Evolutionary conservation across 2,797 vertebrate genomes (phyloP).

Genomic region (Darevskia nairensis): DNA sequence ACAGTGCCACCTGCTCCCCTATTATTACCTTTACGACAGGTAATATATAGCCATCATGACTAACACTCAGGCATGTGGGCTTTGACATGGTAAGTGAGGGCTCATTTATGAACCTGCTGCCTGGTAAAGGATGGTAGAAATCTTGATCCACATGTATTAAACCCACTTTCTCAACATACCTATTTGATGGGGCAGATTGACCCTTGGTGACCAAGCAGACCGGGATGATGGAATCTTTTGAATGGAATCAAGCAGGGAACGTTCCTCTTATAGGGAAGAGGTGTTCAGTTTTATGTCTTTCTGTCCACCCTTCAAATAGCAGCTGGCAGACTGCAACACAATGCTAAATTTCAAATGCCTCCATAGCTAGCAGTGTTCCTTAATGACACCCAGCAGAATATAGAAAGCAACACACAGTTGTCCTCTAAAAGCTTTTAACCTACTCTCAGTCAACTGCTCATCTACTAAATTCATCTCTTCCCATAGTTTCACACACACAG

Average conservation of each 20-base stretch:
- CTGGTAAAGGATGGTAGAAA: neutral
- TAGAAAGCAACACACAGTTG: conserved; percentile 53
- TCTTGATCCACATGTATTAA: neutral
- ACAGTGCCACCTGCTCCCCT: too few species aligned
- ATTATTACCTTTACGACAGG: too few species aligned
- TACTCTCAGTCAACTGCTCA: conserved; percentile 47
- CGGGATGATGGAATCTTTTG: neutral
- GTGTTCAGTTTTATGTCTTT: conserved; percentile 20
- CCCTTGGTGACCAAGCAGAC: neutral
- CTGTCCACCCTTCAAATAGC: conserved; percentile 49
- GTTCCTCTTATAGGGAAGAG: neutral
- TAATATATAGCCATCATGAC: too few species aligned
- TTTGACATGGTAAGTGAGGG: neutral
- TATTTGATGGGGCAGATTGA: neutral
- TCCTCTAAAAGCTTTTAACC: conserved; percentile 68
- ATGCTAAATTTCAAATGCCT: conserved; percentile 44
- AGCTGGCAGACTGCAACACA: conserved; percentile 50
- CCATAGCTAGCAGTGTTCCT: conserved; percentile 54
- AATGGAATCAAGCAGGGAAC: neutral
- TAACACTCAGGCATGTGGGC: neutral
- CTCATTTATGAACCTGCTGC: neutral
- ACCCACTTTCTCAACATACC: neutral
- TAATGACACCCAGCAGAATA: conserved; percentile 63
- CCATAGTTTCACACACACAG: conserved; percentile 33
- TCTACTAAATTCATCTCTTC: conserved; percentile 30